A percentile compares a stretch with the other conserved stretches of the same genome.
Conservation (phyloP, 1,140 invertebrate genomes). For the Drosophila pectinifera region DNA sequence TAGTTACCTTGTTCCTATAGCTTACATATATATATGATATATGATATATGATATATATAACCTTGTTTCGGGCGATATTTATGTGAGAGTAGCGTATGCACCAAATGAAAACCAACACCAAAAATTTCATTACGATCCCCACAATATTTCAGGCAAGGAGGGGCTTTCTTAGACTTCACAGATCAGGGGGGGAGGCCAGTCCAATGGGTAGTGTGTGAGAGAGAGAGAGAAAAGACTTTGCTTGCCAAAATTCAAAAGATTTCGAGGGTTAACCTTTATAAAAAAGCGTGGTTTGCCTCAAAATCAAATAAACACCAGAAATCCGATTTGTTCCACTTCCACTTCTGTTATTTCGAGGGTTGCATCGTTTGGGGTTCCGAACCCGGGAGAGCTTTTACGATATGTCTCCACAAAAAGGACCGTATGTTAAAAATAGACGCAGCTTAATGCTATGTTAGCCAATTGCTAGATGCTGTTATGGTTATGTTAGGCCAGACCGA, state of each 20-base stretch:
- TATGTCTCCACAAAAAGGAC: slow-evolving; percentile 39
- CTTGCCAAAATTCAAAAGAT: slow-evolving; percentile 38
- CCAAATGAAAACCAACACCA: slow-evolving; percentile 73
- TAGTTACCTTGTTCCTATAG: slow-evolving; percentile 69
- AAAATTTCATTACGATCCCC: slow-evolving; percentile 57
- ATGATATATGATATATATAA: slow-evolving; percentile 16
- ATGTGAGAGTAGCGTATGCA: slow-evolving; percentile 25
- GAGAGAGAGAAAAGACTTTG: slow-evolving; percentile 17
- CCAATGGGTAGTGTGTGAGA: slow-evolving; percentile 31
- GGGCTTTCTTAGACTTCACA: slow-evolving; percentile 8
- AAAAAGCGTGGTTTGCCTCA: slow-evolving; percentile 25
- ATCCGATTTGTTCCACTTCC: slow-evolving; percentile 15
- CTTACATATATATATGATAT: slow-evolving; percentile 64
- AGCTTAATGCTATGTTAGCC: slow-evolving; percentile 67
- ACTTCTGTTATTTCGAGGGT: slow-evolving; percentile 1
- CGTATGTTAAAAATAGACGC: slow-evolving; percentile 44
- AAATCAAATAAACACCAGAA: slow-evolving; percentile 31
- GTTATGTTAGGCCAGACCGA: slow-evolving; percentile 35
- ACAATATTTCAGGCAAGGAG: slow-evolving; percentile 34
- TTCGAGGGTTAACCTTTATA: neutral
- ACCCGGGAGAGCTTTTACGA: slow-evolving; percentile 50
- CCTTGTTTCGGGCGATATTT: slow-evolving; percentile 12
- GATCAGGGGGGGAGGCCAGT: slow-evolving; percentile 15
- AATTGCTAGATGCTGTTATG: slow-evolving; percentile 60
- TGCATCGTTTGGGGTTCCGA: slow-evolving; percentile 15